Evolutionary conservation across 2,888 invertebrate species (phyloP).

Genomic region (Abrostola tripartita): DNA sequence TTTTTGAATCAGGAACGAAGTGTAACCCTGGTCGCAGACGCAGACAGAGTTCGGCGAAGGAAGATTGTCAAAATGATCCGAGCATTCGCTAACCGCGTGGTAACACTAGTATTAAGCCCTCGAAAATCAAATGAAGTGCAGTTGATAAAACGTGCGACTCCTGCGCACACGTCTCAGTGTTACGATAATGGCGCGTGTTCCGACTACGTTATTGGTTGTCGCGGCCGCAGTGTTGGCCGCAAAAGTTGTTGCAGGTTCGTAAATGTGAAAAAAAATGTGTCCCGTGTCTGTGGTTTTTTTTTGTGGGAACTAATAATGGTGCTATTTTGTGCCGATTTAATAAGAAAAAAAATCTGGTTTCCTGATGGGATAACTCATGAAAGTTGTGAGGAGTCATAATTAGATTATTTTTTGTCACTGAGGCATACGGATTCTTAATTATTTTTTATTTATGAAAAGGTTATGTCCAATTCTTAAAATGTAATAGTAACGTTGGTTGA

Average conservation of each 20-base stretch:
- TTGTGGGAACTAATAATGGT: conserved; percentile 2
- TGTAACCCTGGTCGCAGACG: neutral
- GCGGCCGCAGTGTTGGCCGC: conserved; percentile 45
- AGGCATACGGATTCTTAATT: too few relatives aligned
- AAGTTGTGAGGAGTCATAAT: too few relatives aligned
- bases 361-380: too few relatives aligned
- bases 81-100: conserved; percentile 42
- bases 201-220: conserved; percentile 57
- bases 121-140: conserved; percentile 55
- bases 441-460: too few relatives aligned
- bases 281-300: conserved; percentile 21
- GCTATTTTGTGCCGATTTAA: neutral
- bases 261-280: conserved; percentile 38
- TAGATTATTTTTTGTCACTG: too few relatives aligned
- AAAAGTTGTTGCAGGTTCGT: conserved; percentile 64
- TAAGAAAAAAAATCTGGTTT: neutral
- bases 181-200: conserved; percentile 66
- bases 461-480: too few relatives aligned
- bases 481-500: too few relatives aligned
- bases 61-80: conserved; percentile 11
- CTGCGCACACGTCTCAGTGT: conserved; percentile 62
- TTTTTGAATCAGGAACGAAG: too few relatives aligned
- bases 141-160: conserved; percentile 65
- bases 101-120: conserved; percentile 42
- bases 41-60: neutral